Evolutionary conservation across 2,797 vertebrate genomes (phyloP), one percentile per base, ranked within the genome.

Genomic region (Galaxias olidus): DNA sequence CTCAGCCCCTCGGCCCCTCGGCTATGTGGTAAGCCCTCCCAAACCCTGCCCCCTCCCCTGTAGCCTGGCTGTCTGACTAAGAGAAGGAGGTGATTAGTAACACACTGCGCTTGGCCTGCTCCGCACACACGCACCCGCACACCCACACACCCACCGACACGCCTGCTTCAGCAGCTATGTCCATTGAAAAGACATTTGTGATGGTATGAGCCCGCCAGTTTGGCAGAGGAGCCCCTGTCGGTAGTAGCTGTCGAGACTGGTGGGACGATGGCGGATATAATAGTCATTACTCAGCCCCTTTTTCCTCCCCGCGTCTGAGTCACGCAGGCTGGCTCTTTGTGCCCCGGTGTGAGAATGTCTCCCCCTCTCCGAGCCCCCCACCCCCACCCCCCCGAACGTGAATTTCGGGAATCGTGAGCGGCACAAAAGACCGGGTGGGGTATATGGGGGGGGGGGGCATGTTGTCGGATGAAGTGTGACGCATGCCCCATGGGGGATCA

Each of bases 231-330:
- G n/a, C 70, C 62, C 75, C 52, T 15, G 0, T 77, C 55, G 71
- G 19, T 48, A 68, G 77, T 72, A 67, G 77, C 76, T 79, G 82
- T 82, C 69, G 78, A 88, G 87, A 86, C 82, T n/a, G 44, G 72
- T 76, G 78, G 76, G 81, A 82, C 83, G 79, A 83, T 77, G 77
- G 63, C 59, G 66, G 66, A 83, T 81, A 69, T 86, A 83, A 80
- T 82, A 87, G 75, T 85, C 80, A 86, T 89, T 89, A 88, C 75
- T 90, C 88, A 90, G 87, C 78, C 78, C 18, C 69, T 83, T 88
- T 83, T 74, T 73, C 81, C 82, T 73, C 74, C 44, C 62, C 9
- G 45, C 11, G 55, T 2, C 57, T 89, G 88, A 90, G 77, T 88
- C 87, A 88, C 14, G 11, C 67, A 71, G 74, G 42, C 73, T 11